Evolutionary conservation across 2,888 invertebrate genomes (phyloP).

Genomic region (Steromphala cineraria): DNA sequence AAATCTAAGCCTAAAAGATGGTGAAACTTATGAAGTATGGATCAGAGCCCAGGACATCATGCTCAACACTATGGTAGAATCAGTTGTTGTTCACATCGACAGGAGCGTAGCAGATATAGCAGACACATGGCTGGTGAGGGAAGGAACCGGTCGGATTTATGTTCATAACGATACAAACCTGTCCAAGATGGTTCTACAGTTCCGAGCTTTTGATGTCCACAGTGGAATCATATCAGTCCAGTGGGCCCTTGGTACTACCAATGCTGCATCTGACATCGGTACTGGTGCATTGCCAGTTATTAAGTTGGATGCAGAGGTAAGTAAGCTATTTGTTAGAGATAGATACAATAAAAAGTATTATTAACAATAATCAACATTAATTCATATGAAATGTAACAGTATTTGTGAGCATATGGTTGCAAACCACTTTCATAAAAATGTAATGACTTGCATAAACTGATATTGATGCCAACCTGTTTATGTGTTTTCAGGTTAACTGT

Average conservation of each 20-base stretch:
- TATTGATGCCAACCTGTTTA: too few relatives aligned
- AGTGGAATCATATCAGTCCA: slow-evolving; percentile 44
- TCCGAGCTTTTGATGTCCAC: slow-evolving; percentile 49
- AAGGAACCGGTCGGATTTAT: slow-evolving; percentile 38
- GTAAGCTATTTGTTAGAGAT: too few relatives aligned
- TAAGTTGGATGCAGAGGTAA: slow-evolving; percentile 3
- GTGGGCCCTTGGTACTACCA: slow-evolving; percentile 25
- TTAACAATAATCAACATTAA: too few relatives aligned
- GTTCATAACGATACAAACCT: slow-evolving; percentile 35
- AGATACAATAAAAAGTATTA: too few relatives aligned
- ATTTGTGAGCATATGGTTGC: too few relatives aligned
- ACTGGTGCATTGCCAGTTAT: slow-evolving; percentile 7
- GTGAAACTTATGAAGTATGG: slow-evolving; percentile 38
- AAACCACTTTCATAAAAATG: too few relatives aligned
- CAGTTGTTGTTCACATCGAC: slow-evolving; percentile 42
- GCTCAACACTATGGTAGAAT: slow-evolving; percentile 33
- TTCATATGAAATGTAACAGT: too few relatives aligned
- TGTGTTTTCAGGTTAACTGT: background rate
- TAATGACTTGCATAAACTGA: too few relatives aligned
- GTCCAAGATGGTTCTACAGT: slow-evolving; percentile 42
- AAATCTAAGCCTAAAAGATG: slow-evolving; percentile 34
- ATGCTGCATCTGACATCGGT: slow-evolving; percentile 15
- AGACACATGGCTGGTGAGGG: slow-evolving; percentile 41
- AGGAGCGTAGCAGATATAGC: slow-evolving; percentile 41
- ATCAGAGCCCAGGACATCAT: slow-evolving; percentile 45